Evolutionary conservation across 2,888 invertebrate species (phyloP).

Genomic region (Drosophila vallismaia): DNA sequence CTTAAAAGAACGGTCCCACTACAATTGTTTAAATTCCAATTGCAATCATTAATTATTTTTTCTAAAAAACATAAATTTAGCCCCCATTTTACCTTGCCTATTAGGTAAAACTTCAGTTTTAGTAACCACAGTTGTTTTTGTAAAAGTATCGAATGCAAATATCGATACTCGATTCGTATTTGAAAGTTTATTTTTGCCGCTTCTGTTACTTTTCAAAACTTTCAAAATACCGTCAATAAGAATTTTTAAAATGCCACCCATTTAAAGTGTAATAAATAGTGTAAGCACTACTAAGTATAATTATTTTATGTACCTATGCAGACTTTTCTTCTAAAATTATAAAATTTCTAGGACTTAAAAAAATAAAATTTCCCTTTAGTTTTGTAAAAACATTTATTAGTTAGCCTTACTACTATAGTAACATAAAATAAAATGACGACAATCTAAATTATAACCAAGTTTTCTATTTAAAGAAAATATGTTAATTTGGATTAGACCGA

Average conservation of each 20-base stretch:
- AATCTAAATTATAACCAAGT: not conserved
- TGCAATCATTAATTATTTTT: not conserved
- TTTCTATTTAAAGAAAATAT: not conserved
- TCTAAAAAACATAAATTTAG: not conserved
- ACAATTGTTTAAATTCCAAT: not conserved
- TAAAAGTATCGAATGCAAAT: not conserved
- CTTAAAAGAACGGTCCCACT: not conserved
- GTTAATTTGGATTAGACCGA: slow-evolving; percentile 1
- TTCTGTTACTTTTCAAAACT: not conserved
- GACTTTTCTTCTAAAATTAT: too few relatives aligned
- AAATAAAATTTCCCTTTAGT: too few relatives aligned
- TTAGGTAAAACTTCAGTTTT: not conserved
- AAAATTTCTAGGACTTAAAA: too few relatives aligned
- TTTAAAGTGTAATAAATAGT: too few relatives aligned
- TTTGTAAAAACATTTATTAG: too few relatives aligned
- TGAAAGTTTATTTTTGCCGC: not conserved
- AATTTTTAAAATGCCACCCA: too few relatives aligned
- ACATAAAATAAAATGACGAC: not conserved
- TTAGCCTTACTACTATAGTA: not conserved
- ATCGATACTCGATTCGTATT: not conserved
- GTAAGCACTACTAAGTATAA: too few relatives aligned
- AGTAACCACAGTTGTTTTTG: not conserved
- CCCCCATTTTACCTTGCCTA: not conserved
- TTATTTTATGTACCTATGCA: too few relatives aligned
- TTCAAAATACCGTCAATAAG: not conserved